Conservation (phyloP, 2,113 vertebrate species). For the Oryzias melastigma region DNA sequence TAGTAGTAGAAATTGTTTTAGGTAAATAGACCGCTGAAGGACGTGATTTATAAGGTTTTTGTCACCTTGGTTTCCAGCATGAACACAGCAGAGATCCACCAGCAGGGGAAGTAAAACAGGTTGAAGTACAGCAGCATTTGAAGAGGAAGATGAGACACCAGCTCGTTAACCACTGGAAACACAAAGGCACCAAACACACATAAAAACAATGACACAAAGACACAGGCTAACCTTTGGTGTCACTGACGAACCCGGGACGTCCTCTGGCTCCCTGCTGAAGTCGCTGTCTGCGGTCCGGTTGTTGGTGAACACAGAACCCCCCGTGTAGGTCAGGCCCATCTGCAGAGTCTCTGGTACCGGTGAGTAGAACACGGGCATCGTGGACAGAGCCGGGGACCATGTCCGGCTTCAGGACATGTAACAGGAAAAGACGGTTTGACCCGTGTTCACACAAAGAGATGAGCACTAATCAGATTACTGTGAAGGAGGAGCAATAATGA, state of each 20-base stretch:
- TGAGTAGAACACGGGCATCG: slow-evolving; percentile 76
- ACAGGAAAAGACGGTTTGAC: slow-evolving; percentile 14
- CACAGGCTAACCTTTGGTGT: background rate
- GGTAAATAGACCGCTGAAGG: no score
- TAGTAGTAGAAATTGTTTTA: no score
- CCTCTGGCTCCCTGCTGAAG: slow-evolving; percentile 48
- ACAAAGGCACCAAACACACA: background rate
- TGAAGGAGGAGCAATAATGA: slow-evolving; percentile 42
- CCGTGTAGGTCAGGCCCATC: slow-evolving; percentile 71
- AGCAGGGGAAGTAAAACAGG: slow-evolving; percentile 79
- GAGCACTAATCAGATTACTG: slow-evolving; percentile 72
- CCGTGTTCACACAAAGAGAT: slow-evolving; percentile 12
- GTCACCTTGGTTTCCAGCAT: slow-evolving; percentile 85
- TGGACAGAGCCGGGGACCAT: slow-evolving; percentile 22
- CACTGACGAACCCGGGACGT: slow-evolving; percentile 74
- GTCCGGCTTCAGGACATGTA: slow-evolving; percentile 1
- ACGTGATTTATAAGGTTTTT: background rate
- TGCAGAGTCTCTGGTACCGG: slow-evolving; percentile 77
- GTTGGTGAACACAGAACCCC: slow-evolving; percentile 77
- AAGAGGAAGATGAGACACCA: slow-evolving; percentile 82
- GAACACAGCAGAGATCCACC: slow-evolving; percentile 81
- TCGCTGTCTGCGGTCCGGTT: slow-evolving; percentile 79
- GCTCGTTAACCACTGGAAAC: slow-evolving; percentile 64
- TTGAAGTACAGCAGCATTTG: slow-evolving; percentile 89
- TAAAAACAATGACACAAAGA: background rate